These are phyloP conservation scores for Gymnothorax javanicus DNA, from an alignment of 2,797 vertebrate genomes.

Conservation along the genomic window DNA sequence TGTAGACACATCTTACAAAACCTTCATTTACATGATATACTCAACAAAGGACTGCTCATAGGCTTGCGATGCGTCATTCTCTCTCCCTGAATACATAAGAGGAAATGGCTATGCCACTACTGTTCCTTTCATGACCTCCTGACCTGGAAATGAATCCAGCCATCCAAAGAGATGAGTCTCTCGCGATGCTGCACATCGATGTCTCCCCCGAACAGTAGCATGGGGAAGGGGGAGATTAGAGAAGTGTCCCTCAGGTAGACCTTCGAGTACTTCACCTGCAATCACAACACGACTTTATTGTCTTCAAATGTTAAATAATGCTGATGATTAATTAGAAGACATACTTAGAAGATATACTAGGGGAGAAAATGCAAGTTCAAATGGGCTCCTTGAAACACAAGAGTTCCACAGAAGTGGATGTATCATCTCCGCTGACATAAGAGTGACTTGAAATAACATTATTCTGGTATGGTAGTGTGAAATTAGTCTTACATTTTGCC, in stretches of 20 bases:
- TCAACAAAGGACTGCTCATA: not conserved
- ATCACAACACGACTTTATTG: not conserved
- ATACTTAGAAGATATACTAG: not conserved
- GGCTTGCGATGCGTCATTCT: not conserved
- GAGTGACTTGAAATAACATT: too few species aligned
- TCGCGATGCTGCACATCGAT: slow-evolving; percentile 94
- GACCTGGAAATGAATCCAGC: slow-evolving; percentile 98
- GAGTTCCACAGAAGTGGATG: not conserved
- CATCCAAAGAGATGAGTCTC: slow-evolving; percentile 87
- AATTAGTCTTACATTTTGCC: too few species aligned
- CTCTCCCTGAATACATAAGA: not conserved
- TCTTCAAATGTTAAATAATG: not conserved
- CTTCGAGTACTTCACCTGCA: slow-evolving; percentile 87
- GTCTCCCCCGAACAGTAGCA: slow-evolving; percentile 94
- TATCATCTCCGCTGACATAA: too few species aligned
- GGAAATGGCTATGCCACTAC: not conserved
- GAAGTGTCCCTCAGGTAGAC: slow-evolving; percentile 92
- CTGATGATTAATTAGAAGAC: not conserved
- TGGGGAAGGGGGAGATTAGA: slow-evolving; percentile 89
- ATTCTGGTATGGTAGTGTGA: too few species aligned
- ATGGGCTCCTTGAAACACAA: not conserved
- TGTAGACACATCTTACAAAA: too few species aligned
- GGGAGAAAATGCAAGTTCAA: not conserved
- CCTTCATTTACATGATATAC: too few species aligned
- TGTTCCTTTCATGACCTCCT: slow-evolving; percentile 24